These are phyloP conservation scores for Borostomias antarcticus DNA, from an alignment of 2,797 vertebrate species.

Conservation along the genomic window DNA sequence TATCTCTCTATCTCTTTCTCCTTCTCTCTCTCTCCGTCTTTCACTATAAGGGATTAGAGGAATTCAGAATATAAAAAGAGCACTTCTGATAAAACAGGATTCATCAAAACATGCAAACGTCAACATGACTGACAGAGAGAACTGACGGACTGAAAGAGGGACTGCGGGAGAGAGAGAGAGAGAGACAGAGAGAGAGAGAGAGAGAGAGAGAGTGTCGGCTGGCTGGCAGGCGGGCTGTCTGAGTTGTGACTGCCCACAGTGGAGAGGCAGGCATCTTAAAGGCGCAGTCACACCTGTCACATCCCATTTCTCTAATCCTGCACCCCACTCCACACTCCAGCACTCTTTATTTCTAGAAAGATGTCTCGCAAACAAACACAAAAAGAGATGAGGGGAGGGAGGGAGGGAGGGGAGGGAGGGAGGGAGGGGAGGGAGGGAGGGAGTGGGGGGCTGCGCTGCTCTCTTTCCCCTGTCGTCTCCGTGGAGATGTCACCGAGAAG, in stretches of 20 bases:
- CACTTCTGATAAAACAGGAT: conserved; percentile 62
- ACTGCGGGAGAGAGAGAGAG: conserved; percentile 19
- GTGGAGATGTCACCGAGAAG: conserved; percentile 65
- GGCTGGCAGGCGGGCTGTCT: conserved; percentile 32
- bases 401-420: neutral
- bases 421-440: neutral
- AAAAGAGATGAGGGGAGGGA: conserved; percentile 47
- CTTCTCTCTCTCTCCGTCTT: conserved; percentile 23
- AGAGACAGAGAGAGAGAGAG: conserved; percentile 24
- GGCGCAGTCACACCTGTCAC: conserved; percentile 85
- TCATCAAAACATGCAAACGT: conserved; percentile 51
- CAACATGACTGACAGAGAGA: conserved; percentile 33
- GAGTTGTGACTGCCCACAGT: conserved; percentile 54
- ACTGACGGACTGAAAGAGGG: conserved; percentile 3
- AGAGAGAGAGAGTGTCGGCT: conserved; percentile 32
- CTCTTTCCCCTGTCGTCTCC: conserved; percentile 49
- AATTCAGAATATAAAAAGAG: conserved; percentile 29
- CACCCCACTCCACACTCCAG: conserved; percentile 79
- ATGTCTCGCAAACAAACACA: conserved; percentile 76
- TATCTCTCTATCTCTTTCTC: conserved; percentile 16
- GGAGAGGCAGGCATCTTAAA: conserved; percentile 76
- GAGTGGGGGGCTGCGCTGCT: conserved; percentile 39
- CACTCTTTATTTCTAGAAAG: conserved; percentile 71
- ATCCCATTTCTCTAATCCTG: conserved; percentile 84
- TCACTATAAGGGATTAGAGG: neutral